phyloP scores from a whole-genome alignment of 2,888 invertebrate genomes.

The Timandra comae region DNA sequence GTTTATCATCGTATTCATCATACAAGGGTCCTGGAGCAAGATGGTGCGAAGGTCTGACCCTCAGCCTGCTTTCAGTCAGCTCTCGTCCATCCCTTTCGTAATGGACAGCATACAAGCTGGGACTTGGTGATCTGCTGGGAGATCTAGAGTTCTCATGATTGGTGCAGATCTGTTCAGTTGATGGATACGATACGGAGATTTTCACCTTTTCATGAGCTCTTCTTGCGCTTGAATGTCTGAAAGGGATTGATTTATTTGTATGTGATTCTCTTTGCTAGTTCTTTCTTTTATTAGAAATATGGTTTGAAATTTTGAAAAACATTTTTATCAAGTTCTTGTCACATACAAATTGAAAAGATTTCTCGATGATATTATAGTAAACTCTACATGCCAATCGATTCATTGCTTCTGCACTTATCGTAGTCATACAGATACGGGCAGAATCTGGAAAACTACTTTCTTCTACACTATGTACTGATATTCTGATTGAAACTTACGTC shows the following conservation, averaged over 20 bases:
- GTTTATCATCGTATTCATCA: conserved; percentile 67
- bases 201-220: conserved; percentile 86
- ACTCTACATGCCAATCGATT: no score
- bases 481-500: no score
- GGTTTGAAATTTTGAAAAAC: no score
- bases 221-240: conserved; percentile 78
- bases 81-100: conserved; percentile 82
- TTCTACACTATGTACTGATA: no score
- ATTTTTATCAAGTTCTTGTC: no score
- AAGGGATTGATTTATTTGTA: conserved; percentile 23
- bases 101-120: conserved; percentile 80
- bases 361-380: no score
- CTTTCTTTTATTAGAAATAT: no score
- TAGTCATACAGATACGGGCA: no score
- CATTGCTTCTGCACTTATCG: no score
- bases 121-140: conserved; percentile 56
- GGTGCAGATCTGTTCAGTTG: conserved; percentile 81
- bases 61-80: conserved; percentile 77
- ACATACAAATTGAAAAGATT: no score
- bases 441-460: no score
- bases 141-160: conserved; percentile 59
- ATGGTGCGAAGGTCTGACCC: conserved; percentile 68
- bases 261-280: no score
- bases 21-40: conserved; percentile 67
- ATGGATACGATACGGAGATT: conserved; percentile 91